phyloP scores from a whole-genome alignment of 2,888 invertebrate species.

The Tricholauxania praeusta region DNA sequence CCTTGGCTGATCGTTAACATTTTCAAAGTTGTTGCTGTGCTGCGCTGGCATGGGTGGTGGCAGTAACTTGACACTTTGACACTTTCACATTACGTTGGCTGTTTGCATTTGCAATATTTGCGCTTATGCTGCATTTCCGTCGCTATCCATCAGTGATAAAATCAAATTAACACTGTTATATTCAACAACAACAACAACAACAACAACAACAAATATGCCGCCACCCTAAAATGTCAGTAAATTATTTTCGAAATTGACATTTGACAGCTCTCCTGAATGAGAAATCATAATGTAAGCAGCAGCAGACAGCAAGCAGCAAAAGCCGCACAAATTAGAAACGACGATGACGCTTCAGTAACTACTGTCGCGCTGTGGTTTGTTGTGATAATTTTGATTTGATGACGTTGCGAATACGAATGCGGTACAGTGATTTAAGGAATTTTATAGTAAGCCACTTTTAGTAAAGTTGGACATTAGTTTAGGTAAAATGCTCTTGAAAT shows the following conservation, averaged over 20 bases:
- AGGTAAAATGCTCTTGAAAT: no score
- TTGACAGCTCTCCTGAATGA: constrained; percentile 19
- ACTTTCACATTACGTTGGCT: constrained; percentile 1
- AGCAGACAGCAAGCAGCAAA: constrained; percentile 1
- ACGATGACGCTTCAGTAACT: neutral
- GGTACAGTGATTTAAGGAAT: neutral
- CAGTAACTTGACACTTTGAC: neutral
- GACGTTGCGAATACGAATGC: neutral
- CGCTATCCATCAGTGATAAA: constrained; percentile 15
- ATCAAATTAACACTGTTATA: constrained; percentile 15
- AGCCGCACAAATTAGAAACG: constrained; percentile 13
- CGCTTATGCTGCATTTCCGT: neutral
- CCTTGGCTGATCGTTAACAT: neutral
- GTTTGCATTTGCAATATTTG: neutral
- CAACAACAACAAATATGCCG: neutral
- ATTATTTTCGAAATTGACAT: constrained; percentile 28
- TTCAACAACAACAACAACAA: no score
- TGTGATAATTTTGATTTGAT: neutral
- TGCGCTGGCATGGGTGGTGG: neutral
- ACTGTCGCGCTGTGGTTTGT: constrained; percentile 1
- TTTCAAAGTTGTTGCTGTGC: neutral
- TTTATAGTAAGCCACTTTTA: neutral
- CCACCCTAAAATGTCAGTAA: constrained; percentile 15
- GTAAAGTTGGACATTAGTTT: no score
- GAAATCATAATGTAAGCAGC: constrained; percentile 10